A percentile compares a stretch with the other conserved stretches of the same genome.
Evolutionary conservation across 23 tunicate species (phyloP).

Genomic region (Trididemnum nubilum): DNA sequence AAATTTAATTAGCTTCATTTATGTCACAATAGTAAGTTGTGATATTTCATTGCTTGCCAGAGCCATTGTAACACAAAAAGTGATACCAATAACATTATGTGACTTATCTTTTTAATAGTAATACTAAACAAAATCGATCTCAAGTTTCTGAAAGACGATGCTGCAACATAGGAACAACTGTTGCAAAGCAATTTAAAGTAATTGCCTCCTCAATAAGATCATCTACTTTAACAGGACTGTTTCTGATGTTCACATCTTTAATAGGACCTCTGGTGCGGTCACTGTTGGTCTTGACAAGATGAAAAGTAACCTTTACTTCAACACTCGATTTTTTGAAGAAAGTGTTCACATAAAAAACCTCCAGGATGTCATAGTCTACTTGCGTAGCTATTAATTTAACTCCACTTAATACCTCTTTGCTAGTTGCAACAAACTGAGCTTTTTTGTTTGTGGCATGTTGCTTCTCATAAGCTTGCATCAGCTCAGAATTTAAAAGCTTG

Average conservation of each 20-base stretch:
- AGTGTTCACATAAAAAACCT: constrained; percentile 24
- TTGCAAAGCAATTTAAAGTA: background rate
- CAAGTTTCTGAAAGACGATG: constrained; percentile 5
- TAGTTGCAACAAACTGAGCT: no score
- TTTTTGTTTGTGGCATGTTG: background rate
- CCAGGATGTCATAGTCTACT: constrained; percentile 27
- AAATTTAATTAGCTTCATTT: no score
- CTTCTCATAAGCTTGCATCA: background rate
- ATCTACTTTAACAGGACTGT: background rate
- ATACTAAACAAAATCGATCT: no score
- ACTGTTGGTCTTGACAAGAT: background rate
- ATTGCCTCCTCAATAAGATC: background rate
- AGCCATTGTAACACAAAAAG: no score
- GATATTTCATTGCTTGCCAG: no score
- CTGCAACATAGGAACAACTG: background rate
- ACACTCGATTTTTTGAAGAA: background rate
- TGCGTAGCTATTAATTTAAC: background rate
- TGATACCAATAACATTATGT: no score
- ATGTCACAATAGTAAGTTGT: no score
- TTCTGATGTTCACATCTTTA: background rate
- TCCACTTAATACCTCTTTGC: background rate
- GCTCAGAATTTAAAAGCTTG: background rate
- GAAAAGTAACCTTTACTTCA: constrained; percentile 24
- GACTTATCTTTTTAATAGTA: no score
- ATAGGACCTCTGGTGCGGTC: background rate